Conservation (phyloP, 2,888 invertebrate genomes). For the Parnassius smintheus region DNA sequence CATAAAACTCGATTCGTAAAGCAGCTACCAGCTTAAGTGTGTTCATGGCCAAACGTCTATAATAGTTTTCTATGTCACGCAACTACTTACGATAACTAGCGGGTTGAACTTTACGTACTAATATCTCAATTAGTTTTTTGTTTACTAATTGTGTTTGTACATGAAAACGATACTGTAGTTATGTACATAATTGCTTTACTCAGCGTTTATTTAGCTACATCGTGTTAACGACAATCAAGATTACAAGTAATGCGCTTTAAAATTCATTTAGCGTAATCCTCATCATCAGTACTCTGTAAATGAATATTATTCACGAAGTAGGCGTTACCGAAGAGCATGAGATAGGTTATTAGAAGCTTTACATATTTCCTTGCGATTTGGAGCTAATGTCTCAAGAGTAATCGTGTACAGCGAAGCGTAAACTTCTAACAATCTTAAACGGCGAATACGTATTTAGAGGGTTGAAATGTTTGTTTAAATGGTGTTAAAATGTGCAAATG, state of each 20-base stretch:
- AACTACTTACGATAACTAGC: constrained; percentile 12
- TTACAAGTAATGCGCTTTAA: constrained; percentile 14
- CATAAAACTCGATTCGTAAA: not conserved
- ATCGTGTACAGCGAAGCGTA: constrained; percentile 24
- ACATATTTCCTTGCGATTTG: constrained; percentile 21
- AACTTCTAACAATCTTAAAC: constrained; percentile 21
- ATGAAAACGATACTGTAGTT: not conserved
- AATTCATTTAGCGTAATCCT: constrained; percentile 20
- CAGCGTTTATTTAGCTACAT: not conserved
- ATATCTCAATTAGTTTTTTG: constrained; percentile 17
- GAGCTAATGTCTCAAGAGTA: constrained; percentile 19
- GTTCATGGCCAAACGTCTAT: constrained; percentile 15
- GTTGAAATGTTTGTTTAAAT: constrained; percentile 15
- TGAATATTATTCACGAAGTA: constrained; percentile 25
- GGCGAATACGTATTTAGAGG: constrained; percentile 16
- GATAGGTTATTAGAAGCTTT: constrained; percentile 24
- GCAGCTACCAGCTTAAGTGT: constrained; percentile 3
- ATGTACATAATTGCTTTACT: constrained; percentile 1
- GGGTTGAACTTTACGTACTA: constrained; percentile 9
- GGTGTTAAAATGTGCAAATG: constrained; percentile 6
- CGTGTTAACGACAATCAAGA: constrained; percentile 5
- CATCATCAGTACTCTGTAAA: constrained; percentile 20
- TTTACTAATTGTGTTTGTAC: not conserved
- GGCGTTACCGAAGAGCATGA: constrained; percentile 16
- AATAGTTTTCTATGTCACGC: constrained; percentile 23